Percentiles rank a stretch among this genome's conserved stretches.
phyloP scores from a whole-genome alignment of 2,113 vertebrate species.

The Zosterops lateralis region DNA sequence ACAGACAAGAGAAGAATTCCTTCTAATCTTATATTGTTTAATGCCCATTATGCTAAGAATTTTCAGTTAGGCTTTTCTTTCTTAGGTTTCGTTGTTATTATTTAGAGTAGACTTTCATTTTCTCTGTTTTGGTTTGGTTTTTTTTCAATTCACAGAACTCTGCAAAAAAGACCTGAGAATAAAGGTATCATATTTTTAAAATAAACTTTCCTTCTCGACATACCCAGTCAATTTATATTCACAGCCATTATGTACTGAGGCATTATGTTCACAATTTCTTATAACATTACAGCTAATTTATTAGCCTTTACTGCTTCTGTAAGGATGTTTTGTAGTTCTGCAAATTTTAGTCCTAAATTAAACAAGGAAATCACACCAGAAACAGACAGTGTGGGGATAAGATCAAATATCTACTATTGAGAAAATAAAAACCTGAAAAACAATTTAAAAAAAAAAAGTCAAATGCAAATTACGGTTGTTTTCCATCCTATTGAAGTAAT shows the following conservation, averaged over 20 bases:
- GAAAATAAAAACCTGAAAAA: background rate
- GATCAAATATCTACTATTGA: background rate
- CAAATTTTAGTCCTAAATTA: background rate
- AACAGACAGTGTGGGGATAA: background rate
- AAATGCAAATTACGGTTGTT: background rate
- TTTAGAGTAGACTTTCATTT: background rate
- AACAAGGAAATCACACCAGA: background rate
- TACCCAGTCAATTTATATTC: background rate
- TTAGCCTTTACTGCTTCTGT: background rate
- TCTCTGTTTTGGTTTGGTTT: background rate
- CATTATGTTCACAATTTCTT: background rate
- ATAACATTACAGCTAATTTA: background rate
- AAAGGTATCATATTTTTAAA: background rate
- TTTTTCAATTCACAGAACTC: background rate
- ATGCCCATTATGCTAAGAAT: background rate
- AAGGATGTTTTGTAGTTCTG: background rate
- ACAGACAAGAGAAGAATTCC: background rate
- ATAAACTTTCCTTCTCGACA: background rate
- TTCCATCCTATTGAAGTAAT: background rate
- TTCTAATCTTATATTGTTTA: conserved; percentile 39
- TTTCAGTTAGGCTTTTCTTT: background rate
- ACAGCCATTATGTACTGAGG: background rate
- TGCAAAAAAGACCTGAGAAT: background rate
- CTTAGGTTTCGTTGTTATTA: background rate
- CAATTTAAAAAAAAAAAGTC: background rate